A percentile compares a stretch with the other conserved stretches of the same genome.
Evolutionary conservation across 1,140 invertebrate genomes (phyloP).

Genomic region (Lerema accius): DNA sequence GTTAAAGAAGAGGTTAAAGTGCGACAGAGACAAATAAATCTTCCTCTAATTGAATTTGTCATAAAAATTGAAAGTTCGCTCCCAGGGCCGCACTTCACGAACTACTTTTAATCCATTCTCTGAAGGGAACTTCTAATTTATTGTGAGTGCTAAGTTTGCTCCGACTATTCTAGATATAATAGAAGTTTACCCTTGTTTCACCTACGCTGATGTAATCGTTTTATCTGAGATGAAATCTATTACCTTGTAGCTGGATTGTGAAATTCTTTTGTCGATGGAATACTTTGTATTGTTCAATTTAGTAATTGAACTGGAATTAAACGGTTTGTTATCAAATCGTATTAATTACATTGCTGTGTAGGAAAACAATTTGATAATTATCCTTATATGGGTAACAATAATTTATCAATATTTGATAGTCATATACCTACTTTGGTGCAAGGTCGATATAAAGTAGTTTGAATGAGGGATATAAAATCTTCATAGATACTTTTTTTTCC

Average conservation of each 20-base stretch:
- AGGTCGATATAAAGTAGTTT: too few species aligned
- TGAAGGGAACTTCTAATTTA: conserved; percentile 79
- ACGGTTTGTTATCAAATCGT: too few species aligned
- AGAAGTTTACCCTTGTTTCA: conserved; percentile 70
- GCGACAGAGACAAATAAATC: conserved; percentile 70
- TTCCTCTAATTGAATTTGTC: conserved; percentile 78
- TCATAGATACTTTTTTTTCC: too few species aligned
- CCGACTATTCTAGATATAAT: conserved; percentile 63
- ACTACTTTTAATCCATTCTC: conserved; percentile 82
- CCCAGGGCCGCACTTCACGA: conserved; percentile 62
- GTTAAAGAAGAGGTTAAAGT: conserved; percentile 48
- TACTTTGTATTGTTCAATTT: not conserved
- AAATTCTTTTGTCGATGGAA: not conserved
- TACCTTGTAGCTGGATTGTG: conserved; percentile 26
- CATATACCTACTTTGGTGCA: too few species aligned
- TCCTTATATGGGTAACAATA: too few species aligned
- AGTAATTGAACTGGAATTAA: not conserved
- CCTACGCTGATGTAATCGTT: conserved; percentile 66
- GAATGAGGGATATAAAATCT: too few species aligned
- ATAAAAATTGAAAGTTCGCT: conserved; percentile 81
- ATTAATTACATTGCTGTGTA: too few species aligned
- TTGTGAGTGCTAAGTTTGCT: conserved; percentile 79
- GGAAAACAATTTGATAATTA: too few species aligned
- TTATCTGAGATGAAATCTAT: conserved; percentile 49
- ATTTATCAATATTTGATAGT: too few species aligned